Percentiles rank a stretch among this genome's conserved stretches.
phyloP scores from a whole-genome alignment of 2,113 vertebrate genomes.

The Coracopsis vasa region DNA sequence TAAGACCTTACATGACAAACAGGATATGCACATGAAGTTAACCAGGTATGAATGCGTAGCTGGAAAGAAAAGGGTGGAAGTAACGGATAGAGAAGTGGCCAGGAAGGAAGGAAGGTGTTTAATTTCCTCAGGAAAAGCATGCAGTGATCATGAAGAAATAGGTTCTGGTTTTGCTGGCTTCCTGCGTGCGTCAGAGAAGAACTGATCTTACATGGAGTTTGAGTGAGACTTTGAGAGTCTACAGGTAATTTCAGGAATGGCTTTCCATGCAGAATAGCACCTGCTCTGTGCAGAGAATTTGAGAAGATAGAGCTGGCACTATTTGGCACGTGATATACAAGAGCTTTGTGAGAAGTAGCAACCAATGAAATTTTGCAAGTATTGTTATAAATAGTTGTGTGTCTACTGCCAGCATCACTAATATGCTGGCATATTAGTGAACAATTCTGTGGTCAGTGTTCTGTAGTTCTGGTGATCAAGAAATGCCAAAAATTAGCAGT shows the following conservation, averaged over 20 bases:
- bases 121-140: neutral
- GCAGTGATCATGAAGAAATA: neutral
- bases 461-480: neutral
- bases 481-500: neutral
- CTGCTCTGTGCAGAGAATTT: neutral
- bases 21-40: neutral
- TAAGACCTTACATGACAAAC: neutral
- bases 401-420: neutral
- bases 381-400: neutral
- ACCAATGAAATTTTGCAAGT: neutral
- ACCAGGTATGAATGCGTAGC: fast-evolving
- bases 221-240: neutral
- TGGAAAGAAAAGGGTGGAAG: neutral
- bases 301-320: neutral
- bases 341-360: neutral
- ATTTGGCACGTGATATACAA: neutral
- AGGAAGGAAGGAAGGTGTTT: neutral
- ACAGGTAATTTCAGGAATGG: neutral
- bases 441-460: neutral
- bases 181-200: neutral
- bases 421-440: no score
- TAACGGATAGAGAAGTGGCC: neutral
- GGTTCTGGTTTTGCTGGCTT: neutral
- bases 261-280: neutral
- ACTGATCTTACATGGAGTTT: neutral